Conservation (phyloP, 1,140 invertebrate genomes). For the Pentalonia nigronervosa region DNA sequence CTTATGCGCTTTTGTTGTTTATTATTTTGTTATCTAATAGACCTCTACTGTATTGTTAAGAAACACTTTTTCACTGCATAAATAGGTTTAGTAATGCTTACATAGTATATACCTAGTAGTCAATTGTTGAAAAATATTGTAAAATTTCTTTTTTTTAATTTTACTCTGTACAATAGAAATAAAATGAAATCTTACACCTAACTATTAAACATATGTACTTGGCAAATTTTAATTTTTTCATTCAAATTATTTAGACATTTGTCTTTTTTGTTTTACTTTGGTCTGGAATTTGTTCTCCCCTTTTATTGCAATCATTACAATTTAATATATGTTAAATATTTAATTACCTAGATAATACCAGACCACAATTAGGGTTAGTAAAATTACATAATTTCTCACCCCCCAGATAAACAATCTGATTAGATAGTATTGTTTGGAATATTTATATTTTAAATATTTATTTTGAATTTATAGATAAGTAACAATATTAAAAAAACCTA, state of each 20-base stretch:
- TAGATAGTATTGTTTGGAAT: not conserved
- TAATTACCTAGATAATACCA: not conserved
- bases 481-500: not conserved
- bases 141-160: not conserved
- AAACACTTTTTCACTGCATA: not conserved
- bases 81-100: not conserved
- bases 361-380: too few relatives aligned
- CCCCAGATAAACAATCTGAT: not conserved
- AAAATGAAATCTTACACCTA: not conserved
- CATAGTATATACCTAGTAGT: not conserved
- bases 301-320: not conserved
- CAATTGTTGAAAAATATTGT: not conserved
- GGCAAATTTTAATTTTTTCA: not conserved
- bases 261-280: not conserved
- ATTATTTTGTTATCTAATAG: not conserved
- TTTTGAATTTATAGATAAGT: not conserved
- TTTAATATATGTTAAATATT: not conserved
- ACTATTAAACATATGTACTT: not conserved
- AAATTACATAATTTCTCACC: too few relatives aligned
- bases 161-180: not conserved
- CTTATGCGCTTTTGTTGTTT: not conserved
- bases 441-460: not conserved
- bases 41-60: not conserved
- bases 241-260: not conserved
- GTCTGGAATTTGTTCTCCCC: not conserved